Conservation (phyloP, 2,888 invertebrate genomes). For the Rutpela maculata region DNA sequence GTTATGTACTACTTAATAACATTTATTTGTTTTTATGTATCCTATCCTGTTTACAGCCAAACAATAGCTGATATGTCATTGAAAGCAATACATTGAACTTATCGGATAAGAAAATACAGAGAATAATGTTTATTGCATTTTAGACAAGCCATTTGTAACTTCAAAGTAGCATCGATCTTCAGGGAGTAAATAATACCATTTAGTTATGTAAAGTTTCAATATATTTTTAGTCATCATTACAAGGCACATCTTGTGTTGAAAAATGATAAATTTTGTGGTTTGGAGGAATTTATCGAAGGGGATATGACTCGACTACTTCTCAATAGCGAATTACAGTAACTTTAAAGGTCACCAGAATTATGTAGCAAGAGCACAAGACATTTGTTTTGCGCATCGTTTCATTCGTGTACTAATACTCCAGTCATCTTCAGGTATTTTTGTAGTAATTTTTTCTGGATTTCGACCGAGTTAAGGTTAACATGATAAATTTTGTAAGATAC, state of each 20-base stretch:
- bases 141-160: slow-evolving; percentile 1
- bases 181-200: neutral
- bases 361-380: no score
- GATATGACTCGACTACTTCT: no score
- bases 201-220: neutral
- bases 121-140: slow-evolving; percentile 14
- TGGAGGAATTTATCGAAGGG: neutral
- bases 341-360: no score
- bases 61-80: slow-evolving; percentile 25
- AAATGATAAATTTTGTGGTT: neutral
- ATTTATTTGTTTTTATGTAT: slow-evolving; percentile 45
- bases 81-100: slow-evolving; percentile 27
- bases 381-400: no score
- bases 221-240: neutral
- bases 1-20: slow-evolving; percentile 35
- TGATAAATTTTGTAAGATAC: no score
- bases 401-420: no score
- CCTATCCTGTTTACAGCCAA: slow-evolving; percentile 46
- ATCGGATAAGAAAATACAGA: slow-evolving; percentile 14
- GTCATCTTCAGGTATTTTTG: no score
- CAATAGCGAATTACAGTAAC: no score
- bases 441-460: no score
- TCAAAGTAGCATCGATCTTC: neutral
- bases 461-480: no score
- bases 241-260: neutral